Base-by-base conservation (phyloP, 2,888 invertebrate species). In the Cheilosia soror region DNA sequence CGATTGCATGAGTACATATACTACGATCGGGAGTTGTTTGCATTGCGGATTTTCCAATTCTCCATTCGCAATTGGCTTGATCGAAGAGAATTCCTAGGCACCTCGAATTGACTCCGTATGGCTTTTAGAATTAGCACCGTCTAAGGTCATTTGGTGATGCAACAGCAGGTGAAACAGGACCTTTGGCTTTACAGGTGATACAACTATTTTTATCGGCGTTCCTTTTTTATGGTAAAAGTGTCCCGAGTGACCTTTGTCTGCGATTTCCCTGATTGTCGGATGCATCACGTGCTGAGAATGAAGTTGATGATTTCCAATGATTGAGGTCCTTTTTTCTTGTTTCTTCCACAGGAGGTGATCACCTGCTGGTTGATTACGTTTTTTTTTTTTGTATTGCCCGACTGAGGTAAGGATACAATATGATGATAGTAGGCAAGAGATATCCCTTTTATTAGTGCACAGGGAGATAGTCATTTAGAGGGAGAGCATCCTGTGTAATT, bases 301-400 rank as follows among this genome's bases (percentile, higher is more conserved):
- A 53, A 66, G 72, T 62, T 82, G 77, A 82, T 82, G 69, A 81
- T 69, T 62, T 65, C 65, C 37, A 58, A 37, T 65, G 77, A 82
- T 82, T 72, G 68, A 73, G 79, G 51, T 73, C 79, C 68, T 63
- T 66, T 72, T 9, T 53, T 20, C 57, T 66, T 37, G 13, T 47
- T 1, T 2, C 11, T 47, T 63, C 57, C 49, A 47, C 20, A 37
- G 15, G 37, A 51, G 37, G 37, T 13, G 51, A 60, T 79, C 83
- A 84, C 83, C 83, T 84, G 83, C 83, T 83, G 79, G 73, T 72
- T 77, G 82, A 82, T 82, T 78, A 49, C 72, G 72, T 83, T 65
- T 66, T 44, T 15, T 13, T 47, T 77, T 65, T 62, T 75, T 53
- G 62, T 75, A 40, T 55, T 71, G 33, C 31, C n/a, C 47, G 49